Evolutionary conservation across 2,113 vertebrate species (phyloP).

Genomic region (Sceloporus tristichus): DNA sequence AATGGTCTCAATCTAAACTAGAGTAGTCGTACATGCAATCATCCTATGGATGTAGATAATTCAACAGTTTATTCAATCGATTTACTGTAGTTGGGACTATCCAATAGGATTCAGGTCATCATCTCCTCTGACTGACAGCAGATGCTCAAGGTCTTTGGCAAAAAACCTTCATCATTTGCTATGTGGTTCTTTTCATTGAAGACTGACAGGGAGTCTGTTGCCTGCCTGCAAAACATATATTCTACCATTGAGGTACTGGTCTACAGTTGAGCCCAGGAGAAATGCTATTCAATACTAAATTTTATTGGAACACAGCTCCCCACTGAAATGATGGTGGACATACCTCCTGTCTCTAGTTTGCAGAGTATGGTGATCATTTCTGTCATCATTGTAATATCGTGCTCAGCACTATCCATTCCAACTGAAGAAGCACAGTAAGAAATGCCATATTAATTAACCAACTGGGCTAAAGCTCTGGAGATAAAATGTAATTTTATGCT

Average conservation of each 20-base stretch:
- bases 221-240: not conserved
- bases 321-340: not conserved
- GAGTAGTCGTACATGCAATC: not conserved
- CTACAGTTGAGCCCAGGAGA: not conserved
- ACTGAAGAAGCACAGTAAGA: conserved; percentile 65
- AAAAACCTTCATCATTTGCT: not conserved
- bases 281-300: no score
- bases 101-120: not conserved
- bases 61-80: not conserved
- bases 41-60: not conserved
- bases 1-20: no score
- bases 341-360: not conserved
- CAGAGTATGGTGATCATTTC: not conserved
- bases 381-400: conserved; percentile 18
- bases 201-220: not conserved
- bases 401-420: conserved; percentile 68
- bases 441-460: conserved; percentile 67
- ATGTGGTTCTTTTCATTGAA: not conserved
- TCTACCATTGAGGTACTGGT: not conserved
- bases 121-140: not conserved
- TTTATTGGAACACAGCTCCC: not conserved
- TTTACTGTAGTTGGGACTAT: not conserved
- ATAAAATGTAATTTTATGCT: conserved; percentile 80
- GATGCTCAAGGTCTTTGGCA: not conserved
- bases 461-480: conserved; percentile 71